Evolutionary conservation across 2,113 vertebrate species (phyloP).

Genomic region (Fregetta grallaria): DNA sequence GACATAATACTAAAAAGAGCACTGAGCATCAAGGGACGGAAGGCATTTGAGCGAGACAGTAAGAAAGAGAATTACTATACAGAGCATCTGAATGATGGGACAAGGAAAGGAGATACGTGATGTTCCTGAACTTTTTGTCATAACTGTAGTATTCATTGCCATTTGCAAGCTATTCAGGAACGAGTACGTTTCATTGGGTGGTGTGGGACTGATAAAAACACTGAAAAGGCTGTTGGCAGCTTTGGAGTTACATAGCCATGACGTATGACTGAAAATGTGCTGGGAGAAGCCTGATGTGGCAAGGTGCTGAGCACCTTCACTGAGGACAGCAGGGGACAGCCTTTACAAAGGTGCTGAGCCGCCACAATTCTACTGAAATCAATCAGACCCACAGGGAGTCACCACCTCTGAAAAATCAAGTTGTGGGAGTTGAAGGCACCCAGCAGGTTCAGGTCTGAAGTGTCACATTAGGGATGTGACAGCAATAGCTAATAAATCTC

Average conservation of each 20-base stretch:
- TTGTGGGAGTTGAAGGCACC: conserved; percentile 20
- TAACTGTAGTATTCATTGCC: neutral
- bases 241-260: neutral
- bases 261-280: neutral
- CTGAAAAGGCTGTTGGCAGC: neutral
- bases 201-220: neutral
- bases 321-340: neutral
- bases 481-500: neutral
- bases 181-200: neutral
- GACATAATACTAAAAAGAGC: neutral
- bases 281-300: neutral
- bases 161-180: neutral
- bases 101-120: neutral
- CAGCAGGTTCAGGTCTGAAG: conserved; percentile 18
- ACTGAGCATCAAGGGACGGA: neutral
- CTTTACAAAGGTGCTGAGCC: conserved; percentile 3
- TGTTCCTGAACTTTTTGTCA: neutral
- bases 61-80: neutral
- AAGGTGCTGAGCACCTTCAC: neutral
- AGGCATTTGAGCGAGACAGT: neutral
- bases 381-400: neutral
- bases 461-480: neutral
- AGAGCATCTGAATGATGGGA: neutral
- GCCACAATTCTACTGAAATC: neutral
- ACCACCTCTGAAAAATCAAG: neutral